Percentiles rank a stretch among this genome's conserved stretches.
Conservation (phyloP, 2,888 invertebrate species). For the Cheilosia vernalis region DNA sequence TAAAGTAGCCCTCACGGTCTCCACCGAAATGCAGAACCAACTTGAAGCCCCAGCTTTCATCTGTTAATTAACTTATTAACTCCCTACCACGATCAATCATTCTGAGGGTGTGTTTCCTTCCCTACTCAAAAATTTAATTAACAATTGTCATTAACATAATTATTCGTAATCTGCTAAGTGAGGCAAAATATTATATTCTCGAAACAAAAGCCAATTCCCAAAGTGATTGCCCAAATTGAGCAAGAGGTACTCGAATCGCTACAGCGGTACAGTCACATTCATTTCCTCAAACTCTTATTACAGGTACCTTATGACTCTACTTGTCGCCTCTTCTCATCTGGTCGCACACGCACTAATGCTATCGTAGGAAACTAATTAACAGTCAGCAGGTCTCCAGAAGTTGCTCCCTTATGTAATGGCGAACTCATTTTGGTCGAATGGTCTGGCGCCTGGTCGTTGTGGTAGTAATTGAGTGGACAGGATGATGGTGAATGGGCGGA, state of each 20-base stretch:
- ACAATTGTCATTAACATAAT: conserved; percentile 45
- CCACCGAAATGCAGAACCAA: not conserved
- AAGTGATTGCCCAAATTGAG: conserved; percentile 18
- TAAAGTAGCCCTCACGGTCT: not conserved
- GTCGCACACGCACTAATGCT: not conserved
- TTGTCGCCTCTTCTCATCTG: not conserved
- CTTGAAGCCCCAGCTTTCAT: conserved; percentile 1
- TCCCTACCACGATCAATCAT: conserved; percentile 34
- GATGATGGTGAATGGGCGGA: not conserved
- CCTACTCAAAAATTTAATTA: conserved; percentile 41
- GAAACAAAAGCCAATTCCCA: conserved; percentile 2
- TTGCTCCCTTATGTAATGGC: conserved; percentile 7
- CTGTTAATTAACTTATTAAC: conserved; percentile 39
- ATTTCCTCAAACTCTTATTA: conserved; percentile 1
- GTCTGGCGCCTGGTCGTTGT: conserved; percentile 4
- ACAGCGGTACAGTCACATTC: not conserved
- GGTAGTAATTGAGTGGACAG: conserved; percentile 17
- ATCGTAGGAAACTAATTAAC: conserved; percentile 45
- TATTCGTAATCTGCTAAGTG: conserved; percentile 23
- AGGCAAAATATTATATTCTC: conserved; percentile 6
- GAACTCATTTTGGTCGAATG: conserved; percentile 32
- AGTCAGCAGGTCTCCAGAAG: conserved; percentile 24
- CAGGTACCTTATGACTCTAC: not conserved
- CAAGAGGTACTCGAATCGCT: not conserved
- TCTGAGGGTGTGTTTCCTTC: conserved; percentile 13